Conservation (phyloP, 2,113 vertebrate genomes). For the Protomyctophum bolini region DNA sequence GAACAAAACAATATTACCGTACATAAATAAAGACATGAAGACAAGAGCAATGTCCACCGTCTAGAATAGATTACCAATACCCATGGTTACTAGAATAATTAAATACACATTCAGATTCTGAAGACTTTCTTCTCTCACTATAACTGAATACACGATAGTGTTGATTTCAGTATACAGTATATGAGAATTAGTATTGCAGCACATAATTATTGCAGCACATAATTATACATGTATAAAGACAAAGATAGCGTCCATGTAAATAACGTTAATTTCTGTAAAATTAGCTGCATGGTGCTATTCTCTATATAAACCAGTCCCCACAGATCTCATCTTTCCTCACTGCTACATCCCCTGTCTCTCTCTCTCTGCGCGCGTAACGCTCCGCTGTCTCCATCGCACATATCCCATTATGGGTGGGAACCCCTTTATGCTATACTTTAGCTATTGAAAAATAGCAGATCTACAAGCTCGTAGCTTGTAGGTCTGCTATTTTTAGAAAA, state of each 20-base stretch:
- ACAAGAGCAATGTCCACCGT: too few relatives aligned
- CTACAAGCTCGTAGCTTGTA: too few relatives aligned
- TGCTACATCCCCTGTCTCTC: not conserved
- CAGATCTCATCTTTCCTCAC: slow-evolving; percentile 18
- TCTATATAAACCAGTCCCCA: slow-evolving; percentile 3
- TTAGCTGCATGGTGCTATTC: slow-evolving; percentile 33
- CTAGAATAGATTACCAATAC: not conserved
- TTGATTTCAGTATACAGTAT: not conserved
- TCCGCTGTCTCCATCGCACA: slow-evolving; percentile 41
- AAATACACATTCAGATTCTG: slow-evolving; percentile 3
- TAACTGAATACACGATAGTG: slow-evolving; percentile 23
- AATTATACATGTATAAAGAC: not conserved
- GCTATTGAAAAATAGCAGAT: too few relatives aligned
- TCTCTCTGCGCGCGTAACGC: slow-evolving; percentile 20
- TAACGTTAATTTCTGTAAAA: slow-evolving; percentile 33
- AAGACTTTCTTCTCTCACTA: slow-evolving; percentile 40
- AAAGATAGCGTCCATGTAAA: too few relatives aligned
- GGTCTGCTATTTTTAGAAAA: too few relatives aligned
- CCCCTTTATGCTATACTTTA: too few relatives aligned
- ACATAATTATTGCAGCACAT: slow-evolving; percentile 1
- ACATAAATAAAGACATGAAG: too few relatives aligned
- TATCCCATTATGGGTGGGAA: not conserved
- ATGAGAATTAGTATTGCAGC: too few relatives aligned
- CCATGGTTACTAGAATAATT: not conserved
- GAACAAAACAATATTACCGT: too few relatives aligned